Conservation (phyloP, 2,888 invertebrate genomes). For the Eurytoma adleriae region DNA sequence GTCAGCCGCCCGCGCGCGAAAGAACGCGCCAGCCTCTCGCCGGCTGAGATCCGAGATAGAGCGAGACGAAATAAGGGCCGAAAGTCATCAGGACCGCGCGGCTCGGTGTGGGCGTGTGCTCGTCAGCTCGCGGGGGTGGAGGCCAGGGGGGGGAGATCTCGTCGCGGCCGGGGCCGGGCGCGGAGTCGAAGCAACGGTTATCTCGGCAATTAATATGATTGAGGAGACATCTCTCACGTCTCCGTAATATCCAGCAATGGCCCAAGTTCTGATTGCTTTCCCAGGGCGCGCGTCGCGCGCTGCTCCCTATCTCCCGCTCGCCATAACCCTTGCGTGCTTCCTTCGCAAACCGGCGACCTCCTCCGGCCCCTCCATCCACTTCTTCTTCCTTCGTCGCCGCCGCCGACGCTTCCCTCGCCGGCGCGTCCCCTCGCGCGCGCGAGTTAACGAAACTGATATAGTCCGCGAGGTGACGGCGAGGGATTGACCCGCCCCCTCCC, state of each 20-base stretch:
- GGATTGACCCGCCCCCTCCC: constrained; percentile 24
- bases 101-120: background rate
- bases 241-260: constrained; percentile 75
- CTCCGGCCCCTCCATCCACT: background rate
- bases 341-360: constrained; percentile 33
- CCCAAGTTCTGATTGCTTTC: constrained; percentile 76
- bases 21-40: background rate
- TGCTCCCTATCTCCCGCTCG: constrained; percentile 47
- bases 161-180: background rate
- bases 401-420: background rate
- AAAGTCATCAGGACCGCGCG: constrained; percentile 28
- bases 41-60: background rate
- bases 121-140: constrained; percentile 3
- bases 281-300: constrained; percentile 60
- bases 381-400: background rate
- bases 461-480: background rate
- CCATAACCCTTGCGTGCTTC: constrained; percentile 58
- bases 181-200: constrained; percentile 63
- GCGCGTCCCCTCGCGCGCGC: background rate
- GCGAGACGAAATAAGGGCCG: constrained; percentile 33
- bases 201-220: constrained; percentile 76
- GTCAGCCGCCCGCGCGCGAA: constrained; percentile 11
- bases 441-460: constrained; percentile 41
- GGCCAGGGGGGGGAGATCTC: constrained; percentile 20
- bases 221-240: constrained; percentile 76